These are phyloP conservation scores for Melanostoma scalare DNA, from an alignment of 2,888 invertebrate genomes.

Conservation along the genomic window DNA sequence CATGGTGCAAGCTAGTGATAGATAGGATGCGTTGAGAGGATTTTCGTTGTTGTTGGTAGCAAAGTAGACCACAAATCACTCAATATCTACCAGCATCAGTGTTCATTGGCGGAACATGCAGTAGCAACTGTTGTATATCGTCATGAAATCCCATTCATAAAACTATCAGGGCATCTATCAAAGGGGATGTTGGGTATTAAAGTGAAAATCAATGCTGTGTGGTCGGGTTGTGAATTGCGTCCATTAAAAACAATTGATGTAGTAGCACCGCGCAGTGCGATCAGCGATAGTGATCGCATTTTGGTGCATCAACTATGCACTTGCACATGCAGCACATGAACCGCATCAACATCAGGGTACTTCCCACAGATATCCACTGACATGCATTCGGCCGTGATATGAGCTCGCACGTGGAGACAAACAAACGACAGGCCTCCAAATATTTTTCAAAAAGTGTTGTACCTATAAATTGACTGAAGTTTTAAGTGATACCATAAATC, in stretches of 20 bases:
- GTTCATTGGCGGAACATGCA: slow-evolving; percentile 5
- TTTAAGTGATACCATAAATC: slow-evolving; percentile 10
- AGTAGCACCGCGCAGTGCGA: slow-evolving; percentile 40
- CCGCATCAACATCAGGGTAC: slow-evolving; percentile 25
- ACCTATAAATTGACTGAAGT: slow-evolving; percentile 1
- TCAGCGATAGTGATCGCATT: slow-evolving; percentile 51
- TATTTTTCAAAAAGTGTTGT: neutral
- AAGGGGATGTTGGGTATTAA: slow-evolving; percentile 10
- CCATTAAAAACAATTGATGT: slow-evolving; percentile 49
- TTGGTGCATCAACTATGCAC: slow-evolving; percentile 23
- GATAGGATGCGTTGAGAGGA: slow-evolving; percentile 39
- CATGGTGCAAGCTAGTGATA: slow-evolving; percentile 8
- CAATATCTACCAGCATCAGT: slow-evolving; percentile 44
- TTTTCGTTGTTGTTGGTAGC: slow-evolving; percentile 30
- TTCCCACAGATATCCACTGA: slow-evolving; percentile 58
- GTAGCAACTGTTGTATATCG: slow-evolving; percentile 15
- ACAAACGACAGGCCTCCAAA: slow-evolving; percentile 9
- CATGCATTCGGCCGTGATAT: slow-evolving; percentile 51
- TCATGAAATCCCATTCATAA: slow-evolving; percentile 49
- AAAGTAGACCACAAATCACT: slow-evolving; percentile 59
- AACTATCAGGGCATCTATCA: slow-evolving; percentile 33
- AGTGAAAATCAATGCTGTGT: slow-evolving; percentile 56
- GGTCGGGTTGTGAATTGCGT: slow-evolving; percentile 38
- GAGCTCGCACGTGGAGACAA: slow-evolving; percentile 25
- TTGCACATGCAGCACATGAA: neutral